Conservation (phyloP, 2,888 invertebrate species). For the Parascotia fuliginaria region DNA sequence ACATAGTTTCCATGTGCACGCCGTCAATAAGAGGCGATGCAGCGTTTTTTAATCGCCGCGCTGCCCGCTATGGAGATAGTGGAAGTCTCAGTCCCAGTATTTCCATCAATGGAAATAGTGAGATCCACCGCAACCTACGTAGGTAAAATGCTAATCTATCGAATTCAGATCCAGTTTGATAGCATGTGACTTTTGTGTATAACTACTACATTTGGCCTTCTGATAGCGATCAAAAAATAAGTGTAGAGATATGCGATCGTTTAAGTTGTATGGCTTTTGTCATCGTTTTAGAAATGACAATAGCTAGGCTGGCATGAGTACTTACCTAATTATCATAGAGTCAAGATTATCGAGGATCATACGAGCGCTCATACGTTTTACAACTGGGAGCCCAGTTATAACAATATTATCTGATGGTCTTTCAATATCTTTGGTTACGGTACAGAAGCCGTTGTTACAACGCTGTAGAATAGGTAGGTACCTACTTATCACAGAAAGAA, state of each 20-base stretch:
- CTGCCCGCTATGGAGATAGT: no score
- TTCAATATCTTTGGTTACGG: neutral
- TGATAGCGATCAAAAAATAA: neutral
- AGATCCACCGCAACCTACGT: no score
- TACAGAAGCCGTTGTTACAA: neutral
- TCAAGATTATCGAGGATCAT: conserved; percentile 60
- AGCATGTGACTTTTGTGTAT: conserved; percentile 3
- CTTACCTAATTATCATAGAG: conserved; percentile 52
- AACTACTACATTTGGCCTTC: neutral
- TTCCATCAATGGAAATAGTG: no score
- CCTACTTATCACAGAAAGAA: no score
- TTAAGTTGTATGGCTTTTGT: conserved; percentile 5
- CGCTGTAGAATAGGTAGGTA: no score
- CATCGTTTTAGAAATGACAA: conserved; percentile 15
- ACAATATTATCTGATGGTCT: no score
- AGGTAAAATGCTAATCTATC: neutral
- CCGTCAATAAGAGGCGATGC: no score
- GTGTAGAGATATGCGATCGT: conserved; percentile 21
- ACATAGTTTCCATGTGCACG: no score
- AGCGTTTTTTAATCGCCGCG: no score
- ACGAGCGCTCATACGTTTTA: conserved; percentile 39
- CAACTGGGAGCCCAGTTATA: no score
- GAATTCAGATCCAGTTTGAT: neutral
- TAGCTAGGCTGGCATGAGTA: conserved; percentile 3
- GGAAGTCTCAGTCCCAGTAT: no score